These are phyloP conservation scores for Macrophya annulata DNA, from an alignment of 2,888 invertebrate species.

Conservation along the genomic window DNA sequence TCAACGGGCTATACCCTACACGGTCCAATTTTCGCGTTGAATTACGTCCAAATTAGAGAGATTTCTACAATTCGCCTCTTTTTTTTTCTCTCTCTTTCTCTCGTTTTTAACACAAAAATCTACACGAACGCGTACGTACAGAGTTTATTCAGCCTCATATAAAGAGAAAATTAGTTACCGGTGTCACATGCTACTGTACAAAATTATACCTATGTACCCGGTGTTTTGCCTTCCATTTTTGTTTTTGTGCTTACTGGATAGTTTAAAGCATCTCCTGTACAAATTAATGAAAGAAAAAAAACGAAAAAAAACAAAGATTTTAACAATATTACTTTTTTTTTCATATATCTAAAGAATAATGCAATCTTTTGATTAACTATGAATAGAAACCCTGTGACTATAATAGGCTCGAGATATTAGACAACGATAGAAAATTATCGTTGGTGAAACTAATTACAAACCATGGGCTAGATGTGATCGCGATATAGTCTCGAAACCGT, in stretches of 20 bases:
- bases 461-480: not conserved
- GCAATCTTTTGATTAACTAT: not conserved
- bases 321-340: not conserved
- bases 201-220: not conserved
- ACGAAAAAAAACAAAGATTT: not conserved
- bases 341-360: not conserved
- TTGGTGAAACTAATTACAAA: slow-evolving; percentile 1
- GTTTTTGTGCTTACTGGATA: not conserved
- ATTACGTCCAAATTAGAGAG: not conserved
- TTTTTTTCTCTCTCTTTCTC: not conserved
- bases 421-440: not conserved
- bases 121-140: not conserved
- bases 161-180: not conserved
- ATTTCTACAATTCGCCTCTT: not conserved
- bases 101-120: not conserved
- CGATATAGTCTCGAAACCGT: slow-evolving; percentile 19
- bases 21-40: not conserved
- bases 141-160: not conserved
- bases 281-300: not conserved
- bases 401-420: not conserved
- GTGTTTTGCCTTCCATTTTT: not conserved
- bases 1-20: not conserved
- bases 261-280: not conserved
- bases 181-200: not conserved
- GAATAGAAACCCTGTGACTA: not conserved